Evolutionary conservation across 2,888 invertebrate species (phyloP), one percentile per base, ranked within the genome.

Genomic region (Oxyscelio sp.): DNA sequence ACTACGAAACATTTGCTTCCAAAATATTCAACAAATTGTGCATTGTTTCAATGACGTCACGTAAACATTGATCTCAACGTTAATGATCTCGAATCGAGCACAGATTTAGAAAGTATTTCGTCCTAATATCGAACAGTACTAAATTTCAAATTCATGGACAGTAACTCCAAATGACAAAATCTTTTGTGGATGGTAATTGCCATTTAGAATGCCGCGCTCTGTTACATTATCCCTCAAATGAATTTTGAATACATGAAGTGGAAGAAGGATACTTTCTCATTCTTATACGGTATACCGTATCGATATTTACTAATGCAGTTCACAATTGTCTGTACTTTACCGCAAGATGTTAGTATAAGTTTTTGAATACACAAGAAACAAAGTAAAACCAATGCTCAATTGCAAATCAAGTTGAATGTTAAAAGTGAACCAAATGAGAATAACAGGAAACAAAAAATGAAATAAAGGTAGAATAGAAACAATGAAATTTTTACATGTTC

Each of bases 121-220:
- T 63, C 43, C 31, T 31, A 31, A 50, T 61, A 38, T 70, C 9
- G 52, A 73, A 45, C 24, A 43, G 8, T 43, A 27, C 22, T 59
- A 31, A 45, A 70, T 63, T 70, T 45, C 63, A 56, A 70, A 61
- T 61, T 22, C 38, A 63, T 70, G 66, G 61, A 70, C 52, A 70
- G 61, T 40, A 59, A 61, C 24, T 61, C 54, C 68, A 78, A 70
- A 63, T 52, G 78, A 63, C 70, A 70, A 45, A 34, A 15, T 27
- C 11, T 21, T 63, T 52, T 4, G 1, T 8, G 27, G 5, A 15
- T 2, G 24, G 15, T 21, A 21, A 4, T n/a, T 54, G 63, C 13
- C 71, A 65, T 52, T 71, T 65, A 58, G 48, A 65, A 56, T 22
- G 1, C 43, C 38, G 43, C 9, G 34, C 13, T 45, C 8, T 6